Base-by-base conservation (phyloP, 2,888 invertebrate species). In the Meandrusa payeni region DNA sequence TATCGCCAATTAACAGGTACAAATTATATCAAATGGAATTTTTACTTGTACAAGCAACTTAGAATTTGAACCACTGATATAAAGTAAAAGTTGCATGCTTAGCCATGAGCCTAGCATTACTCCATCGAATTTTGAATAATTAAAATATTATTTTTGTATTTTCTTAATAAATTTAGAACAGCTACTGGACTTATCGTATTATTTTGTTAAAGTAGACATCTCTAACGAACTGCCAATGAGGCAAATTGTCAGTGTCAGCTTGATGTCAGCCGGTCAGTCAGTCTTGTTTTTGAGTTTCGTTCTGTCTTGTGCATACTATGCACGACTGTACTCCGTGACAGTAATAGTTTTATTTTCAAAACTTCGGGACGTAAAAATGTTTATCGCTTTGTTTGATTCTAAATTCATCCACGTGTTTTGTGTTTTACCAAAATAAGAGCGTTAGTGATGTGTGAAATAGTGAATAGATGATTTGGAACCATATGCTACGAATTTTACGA, bases 391-490 rank as follows among this genome's bases (percentile, higher is more conserved):
- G 29, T 51, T 45, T 42, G 39, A 50, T 47, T 56, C 43, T 49
- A 64, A 61, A 56, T 55, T 54, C 39, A 51, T 48, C 52, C 55
- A 51, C 47, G 52, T 56, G 53, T 64, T 64, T 58, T 55, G 55
- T 62, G 61, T 61, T 55, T 54, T 54, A 59, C 49, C 50, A 45
- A 59, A 64, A 61, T 61, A 68, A 57, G 57, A 61, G 64, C 56
- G 53, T 56, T 54, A 70, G 75, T 77, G 69, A 75, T 77, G 69
- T 81, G 76, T 77, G 59, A 74, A 69, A 69, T 55, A 60, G 74
- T 76, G 76, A 75, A 74, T 75, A 81, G 76, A 75, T 81, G 77
- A 82, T 66, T 82, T 70, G 59, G 69, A 67, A 72, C 82, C 82
- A 86, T 86, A 86, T 86, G 86, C 77, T 85, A 70, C 66, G 57